A percentile compares a stretch with the other conserved stretches of the same genome.
These are phyloP conservation scores for Paramormyrops hopkinsi DNA, from an alignment of 2,797 vertebrate species.

Conservation along the genomic window DNA sequence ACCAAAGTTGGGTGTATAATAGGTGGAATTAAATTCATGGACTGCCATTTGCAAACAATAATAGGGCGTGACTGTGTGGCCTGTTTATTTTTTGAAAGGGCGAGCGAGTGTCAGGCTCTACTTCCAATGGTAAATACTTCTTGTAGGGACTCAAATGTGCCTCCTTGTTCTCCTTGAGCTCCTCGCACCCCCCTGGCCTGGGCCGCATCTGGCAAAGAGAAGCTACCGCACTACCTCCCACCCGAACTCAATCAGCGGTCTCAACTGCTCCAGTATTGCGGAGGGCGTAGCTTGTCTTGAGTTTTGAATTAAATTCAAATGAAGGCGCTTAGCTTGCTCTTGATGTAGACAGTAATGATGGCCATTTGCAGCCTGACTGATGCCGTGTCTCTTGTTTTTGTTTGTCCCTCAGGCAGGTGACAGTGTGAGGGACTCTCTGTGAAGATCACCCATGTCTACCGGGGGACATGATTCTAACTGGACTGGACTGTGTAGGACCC, in stretches of 20 bases:
- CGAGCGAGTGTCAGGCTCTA: not conserved
- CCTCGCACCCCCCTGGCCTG: not conserved
- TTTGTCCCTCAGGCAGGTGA: constrained; percentile 25
- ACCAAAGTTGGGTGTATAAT: constrained; percentile 19
- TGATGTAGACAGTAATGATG: not conserved
- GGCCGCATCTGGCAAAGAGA: not conserved
- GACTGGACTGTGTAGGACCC: constrained; percentile 66
- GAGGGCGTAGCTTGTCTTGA: not conserved
- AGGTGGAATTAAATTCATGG: constrained; percentile 13
- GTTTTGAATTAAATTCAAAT: not conserved
- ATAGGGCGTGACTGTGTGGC: constrained; percentile 11
- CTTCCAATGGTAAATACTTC: constrained; percentile 14
- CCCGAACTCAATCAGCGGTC: not conserved
- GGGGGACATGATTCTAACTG: constrained; percentile 77
- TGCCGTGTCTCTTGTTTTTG: constrained; percentile 8
- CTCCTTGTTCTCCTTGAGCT: not conserved
- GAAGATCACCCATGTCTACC: constrained; percentile 39
- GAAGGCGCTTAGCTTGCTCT: not conserved
- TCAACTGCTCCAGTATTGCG: not conserved
- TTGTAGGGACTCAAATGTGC: not conserved
- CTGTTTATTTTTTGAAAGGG: constrained; percentile 16
- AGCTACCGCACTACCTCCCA: not conserved
- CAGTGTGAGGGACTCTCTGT: constrained; percentile 12
- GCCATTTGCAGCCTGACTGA: not conserved
- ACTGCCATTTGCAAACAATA: not conserved